Evolutionary conservation across 2,113 vertebrate genomes (phyloP).

Genomic region (Sialia sialis): DNA sequence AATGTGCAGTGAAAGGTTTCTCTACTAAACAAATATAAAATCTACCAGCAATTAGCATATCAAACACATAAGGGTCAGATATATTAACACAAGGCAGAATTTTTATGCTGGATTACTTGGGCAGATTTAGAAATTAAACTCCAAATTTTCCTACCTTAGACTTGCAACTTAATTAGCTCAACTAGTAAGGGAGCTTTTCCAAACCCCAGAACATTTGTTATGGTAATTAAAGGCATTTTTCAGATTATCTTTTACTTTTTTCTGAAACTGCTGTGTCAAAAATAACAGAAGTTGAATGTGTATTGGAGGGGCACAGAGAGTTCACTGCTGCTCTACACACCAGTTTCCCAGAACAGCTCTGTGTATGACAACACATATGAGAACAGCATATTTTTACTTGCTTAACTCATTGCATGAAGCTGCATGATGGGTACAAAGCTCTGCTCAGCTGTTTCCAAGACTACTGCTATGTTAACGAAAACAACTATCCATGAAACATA

Average conservation of each 20-base stretch:
- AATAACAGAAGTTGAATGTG: background rate
- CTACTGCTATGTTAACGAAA: conserved; percentile 16
- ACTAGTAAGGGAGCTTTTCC: background rate
- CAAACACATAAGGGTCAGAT: background rate
- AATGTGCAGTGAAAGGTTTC: background rate
- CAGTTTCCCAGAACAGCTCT: background rate
- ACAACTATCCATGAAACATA: background rate
- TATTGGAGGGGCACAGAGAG: background rate
- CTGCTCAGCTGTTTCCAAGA: conserved; percentile 21
- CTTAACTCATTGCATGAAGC: background rate
- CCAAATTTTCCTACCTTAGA: background rate
- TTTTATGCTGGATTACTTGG: accelerated
- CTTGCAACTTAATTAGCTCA: background rate
- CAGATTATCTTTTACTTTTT: background rate
- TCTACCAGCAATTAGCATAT: background rate
- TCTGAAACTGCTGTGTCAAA: background rate
- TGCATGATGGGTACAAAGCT: background rate
- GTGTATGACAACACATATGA: background rate
- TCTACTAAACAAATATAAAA: background rate
- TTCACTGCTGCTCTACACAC: background rate
- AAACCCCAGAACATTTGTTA: background rate
- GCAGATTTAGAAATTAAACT: background rate
- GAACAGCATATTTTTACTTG: background rate
- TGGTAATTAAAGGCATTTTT: background rate
- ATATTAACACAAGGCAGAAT: background rate